These are phyloP conservation scores for Dermatophagoides farinae DNA, from an alignment of 1,140 invertebrate species.

Conservation along the genomic window DNA sequence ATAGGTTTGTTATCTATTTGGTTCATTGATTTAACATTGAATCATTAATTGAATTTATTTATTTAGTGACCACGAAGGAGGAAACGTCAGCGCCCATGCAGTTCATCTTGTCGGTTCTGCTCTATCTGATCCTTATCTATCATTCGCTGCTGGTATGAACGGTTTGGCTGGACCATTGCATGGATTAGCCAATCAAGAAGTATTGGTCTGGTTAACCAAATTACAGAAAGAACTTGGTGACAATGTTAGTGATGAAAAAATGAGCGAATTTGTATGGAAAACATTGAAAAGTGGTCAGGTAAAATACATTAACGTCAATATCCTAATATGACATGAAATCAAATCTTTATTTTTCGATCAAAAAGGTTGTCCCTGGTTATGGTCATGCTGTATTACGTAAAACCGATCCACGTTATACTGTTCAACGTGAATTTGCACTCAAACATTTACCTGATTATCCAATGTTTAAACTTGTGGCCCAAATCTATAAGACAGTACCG, in stretches of 20 bases:
- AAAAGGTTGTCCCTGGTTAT: slow-evolving; percentile 38
- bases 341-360: neutral
- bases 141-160: slow-evolving; percentile 37
- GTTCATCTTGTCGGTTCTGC: slow-evolving; percentile 38
- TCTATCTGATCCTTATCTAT: slow-evolving; percentile 37
- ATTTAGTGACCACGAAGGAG: slow-evolving; percentile 34
- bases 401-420: slow-evolving; percentile 37
- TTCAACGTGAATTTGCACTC: slow-evolving; percentile 37
- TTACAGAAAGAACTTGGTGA: slow-evolving; percentile 27
- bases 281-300: slow-evolving; percentile 37
- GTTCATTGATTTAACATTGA: neutral
- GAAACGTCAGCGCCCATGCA: slow-evolving; percentile 39
- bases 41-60: neutral
- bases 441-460: slow-evolving; percentile 36
- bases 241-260: slow-evolving; percentile 31
- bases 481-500: slow-evolving; percentile 35
- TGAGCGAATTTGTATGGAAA: slow-evolving; percentile 36
- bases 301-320: neutral
- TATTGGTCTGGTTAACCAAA: slow-evolving; percentile 29
- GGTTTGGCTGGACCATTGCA: slow-evolving; percentile 39
- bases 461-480: slow-evolving; percentile 32
- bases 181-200: slow-evolving; percentile 38
- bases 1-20: slow-evolving; percentile 26
- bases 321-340: neutral
- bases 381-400: slow-evolving; percentile 39